Percentiles rank a stretch among this genome's conserved stretches.
phyloP scores from a whole-genome alignment of 2,113 vertebrate species.

The Alligator sinensis region DNA sequence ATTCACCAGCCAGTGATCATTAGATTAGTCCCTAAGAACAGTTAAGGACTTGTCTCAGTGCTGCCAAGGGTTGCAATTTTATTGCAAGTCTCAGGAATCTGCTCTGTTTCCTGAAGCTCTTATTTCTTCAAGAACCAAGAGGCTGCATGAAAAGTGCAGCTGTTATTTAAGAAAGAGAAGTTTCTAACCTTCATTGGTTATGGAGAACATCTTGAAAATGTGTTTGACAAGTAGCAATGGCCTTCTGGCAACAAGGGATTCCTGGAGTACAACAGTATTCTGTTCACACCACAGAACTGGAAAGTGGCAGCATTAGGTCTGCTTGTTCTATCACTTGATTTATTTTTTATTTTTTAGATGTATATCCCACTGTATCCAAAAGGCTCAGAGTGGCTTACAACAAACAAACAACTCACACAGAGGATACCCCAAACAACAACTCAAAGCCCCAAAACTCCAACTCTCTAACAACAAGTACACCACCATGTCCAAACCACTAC shows the following conservation, averaged over 20 bases:
- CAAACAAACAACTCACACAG: too few relatives aligned
- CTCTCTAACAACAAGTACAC: too few relatives aligned
- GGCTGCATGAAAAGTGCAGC: not conserved
- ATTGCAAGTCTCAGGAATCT: not conserved
- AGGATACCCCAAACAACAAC: too few relatives aligned
- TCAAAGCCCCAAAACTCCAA: too few relatives aligned
- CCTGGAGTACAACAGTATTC: not conserved
- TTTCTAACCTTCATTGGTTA: not conserved
- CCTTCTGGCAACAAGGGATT: not conserved
- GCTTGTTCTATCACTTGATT: not conserved
- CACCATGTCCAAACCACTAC: too few relatives aligned
- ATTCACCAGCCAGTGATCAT: not conserved
- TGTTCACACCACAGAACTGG: not conserved
- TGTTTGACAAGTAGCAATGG: not conserved
- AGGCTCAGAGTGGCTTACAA: too few relatives aligned
- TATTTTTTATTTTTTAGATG: too few relatives aligned
- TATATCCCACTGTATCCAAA: too few relatives aligned
- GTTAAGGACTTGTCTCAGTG: not conserved
- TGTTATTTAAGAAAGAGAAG: not conserved
- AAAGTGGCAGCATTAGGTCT: not conserved
- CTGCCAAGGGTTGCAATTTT: not conserved
- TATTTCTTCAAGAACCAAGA: not conserved
- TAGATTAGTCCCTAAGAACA: not conserved
- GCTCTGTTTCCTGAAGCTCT: not conserved
- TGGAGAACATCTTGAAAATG: not conserved